Percentiles rank a stretch among this genome's conserved stretches.
These are phyloP conservation scores for Pycnonotus jocosus DNA, from an alignment of 2,113 vertebrate species.

Conservation along the genomic window DNA sequence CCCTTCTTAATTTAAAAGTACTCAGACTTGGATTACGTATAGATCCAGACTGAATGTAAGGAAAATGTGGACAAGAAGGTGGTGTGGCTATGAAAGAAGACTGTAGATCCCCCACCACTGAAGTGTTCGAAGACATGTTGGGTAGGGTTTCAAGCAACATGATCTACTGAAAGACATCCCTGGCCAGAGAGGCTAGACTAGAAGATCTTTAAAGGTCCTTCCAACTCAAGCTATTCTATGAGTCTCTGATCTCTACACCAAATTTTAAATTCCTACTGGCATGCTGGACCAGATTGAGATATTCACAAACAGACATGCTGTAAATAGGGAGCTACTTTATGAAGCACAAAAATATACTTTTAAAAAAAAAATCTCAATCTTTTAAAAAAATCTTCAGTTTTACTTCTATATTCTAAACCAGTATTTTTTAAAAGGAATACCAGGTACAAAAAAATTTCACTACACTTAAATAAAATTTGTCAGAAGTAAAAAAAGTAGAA, in stretches of 20 bases:
- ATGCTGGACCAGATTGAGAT: not conserved
- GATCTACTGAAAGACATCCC: not conserved
- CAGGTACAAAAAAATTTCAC: not conserved
- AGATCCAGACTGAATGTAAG: not conserved
- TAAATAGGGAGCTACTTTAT: not conserved
- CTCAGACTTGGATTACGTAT: not conserved
- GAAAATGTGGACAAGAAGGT: not conserved
- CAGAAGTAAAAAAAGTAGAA: not conserved
- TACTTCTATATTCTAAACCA: not conserved
- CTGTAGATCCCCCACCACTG: not conserved
- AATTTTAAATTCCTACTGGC: not conserved
- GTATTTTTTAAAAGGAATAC: not conserved
- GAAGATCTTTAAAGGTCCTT: not conserved
- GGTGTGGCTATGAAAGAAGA: not conserved
- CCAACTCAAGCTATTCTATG: not conserved
- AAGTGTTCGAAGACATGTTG: not conserved
- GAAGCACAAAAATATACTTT: not conserved
- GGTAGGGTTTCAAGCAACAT: not conserved
- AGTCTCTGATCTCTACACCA: not conserved
- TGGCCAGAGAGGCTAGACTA: not conserved
- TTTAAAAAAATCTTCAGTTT: too few relatives aligned
- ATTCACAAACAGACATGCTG: not conserved
- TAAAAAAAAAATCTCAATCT: not conserved
- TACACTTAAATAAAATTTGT: not conserved
- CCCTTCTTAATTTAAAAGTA: not conserved